These are phyloP conservation scores for Falco naumanni DNA, from an alignment of 2,797 vertebrate species.

Conservation along the genomic window DNA sequence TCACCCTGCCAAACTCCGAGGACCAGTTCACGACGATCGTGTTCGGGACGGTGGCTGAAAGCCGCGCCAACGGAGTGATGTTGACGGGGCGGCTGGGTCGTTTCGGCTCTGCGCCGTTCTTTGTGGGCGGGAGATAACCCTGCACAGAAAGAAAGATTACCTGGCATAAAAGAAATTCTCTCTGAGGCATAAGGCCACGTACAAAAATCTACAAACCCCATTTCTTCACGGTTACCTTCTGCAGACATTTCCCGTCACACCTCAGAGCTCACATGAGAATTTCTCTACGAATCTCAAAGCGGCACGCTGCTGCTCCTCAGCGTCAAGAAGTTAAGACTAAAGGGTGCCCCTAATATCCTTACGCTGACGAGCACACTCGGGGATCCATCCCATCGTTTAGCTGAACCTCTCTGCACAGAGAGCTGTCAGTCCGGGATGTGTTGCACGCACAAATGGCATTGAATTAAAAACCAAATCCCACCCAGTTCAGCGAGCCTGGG, in stretches of 20 bases:
- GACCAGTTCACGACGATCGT: constrained; percentile 80
- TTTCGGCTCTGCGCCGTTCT: constrained; percentile 78
- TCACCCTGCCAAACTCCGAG: constrained; percentile 79
- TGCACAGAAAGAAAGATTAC: background rate
- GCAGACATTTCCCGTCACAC: accelerated
- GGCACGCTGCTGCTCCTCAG: no score
- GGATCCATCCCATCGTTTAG: background rate
- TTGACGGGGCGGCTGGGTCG: constrained; percentile 80
- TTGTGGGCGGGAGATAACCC: constrained; percentile 81
- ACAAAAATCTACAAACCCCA: accelerated
- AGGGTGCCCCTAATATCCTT: background rate
- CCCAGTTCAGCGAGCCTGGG: background rate
- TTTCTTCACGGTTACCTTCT: background rate
- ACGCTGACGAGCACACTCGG: accelerated
- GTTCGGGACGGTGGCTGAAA: constrained; percentile 77
- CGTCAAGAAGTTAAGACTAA: background rate
- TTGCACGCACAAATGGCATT: no score
- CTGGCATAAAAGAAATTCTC: background rate
- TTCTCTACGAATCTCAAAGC: background rate
- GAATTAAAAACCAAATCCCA: background rate
- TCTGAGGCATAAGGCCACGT: accelerated
- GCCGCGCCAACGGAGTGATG: constrained; percentile 76
- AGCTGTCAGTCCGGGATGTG: background rate
- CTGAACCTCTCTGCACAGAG: background rate
- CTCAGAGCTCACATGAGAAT: background rate